Evolutionary conservation across 2,888 invertebrate genomes (phyloP).

Genomic region (Cataglyphis livida): DNA sequence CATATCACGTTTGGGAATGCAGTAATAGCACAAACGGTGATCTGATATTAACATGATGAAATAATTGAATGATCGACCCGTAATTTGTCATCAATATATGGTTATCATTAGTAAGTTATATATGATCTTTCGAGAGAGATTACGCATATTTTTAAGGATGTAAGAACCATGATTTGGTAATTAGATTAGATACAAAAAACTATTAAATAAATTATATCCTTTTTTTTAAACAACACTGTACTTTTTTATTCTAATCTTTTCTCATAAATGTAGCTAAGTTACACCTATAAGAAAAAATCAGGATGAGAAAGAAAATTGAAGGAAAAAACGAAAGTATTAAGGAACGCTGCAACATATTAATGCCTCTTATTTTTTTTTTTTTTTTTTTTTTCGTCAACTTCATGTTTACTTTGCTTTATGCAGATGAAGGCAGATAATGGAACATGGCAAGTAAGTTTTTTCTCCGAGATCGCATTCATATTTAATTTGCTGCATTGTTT

Average conservation of each 20-base stretch:
- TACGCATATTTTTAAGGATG: background rate
- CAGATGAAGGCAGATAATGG: background rate
- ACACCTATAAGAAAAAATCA: background rate
- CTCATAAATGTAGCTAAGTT: background rate
- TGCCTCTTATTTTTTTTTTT: background rate
- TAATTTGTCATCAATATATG: background rate
- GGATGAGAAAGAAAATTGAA: background rate
- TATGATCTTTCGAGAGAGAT: background rate
- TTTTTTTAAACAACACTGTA: background rate
- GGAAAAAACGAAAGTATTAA: background rate
- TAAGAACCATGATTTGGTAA: background rate
- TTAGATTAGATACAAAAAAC: background rate
- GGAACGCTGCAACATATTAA: background rate
- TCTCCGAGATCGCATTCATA: background rate
- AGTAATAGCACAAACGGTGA: slow-evolving; percentile 9
- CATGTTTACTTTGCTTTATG: slow-evolving; percentile 17
- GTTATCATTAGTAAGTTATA: background rate
- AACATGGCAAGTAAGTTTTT: slow-evolving; percentile 3
- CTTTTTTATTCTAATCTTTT: no score
- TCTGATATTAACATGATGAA: slow-evolving; percentile 1
- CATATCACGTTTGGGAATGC: background rate
- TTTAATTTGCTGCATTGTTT: background rate
- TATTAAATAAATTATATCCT: background rate
- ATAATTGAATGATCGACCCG: slow-evolving; percentile 11
- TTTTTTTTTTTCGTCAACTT: slow-evolving; percentile 8